phyloP scores from a whole-genome alignment of 2,797 vertebrate species.

The Huso huso region DNA sequence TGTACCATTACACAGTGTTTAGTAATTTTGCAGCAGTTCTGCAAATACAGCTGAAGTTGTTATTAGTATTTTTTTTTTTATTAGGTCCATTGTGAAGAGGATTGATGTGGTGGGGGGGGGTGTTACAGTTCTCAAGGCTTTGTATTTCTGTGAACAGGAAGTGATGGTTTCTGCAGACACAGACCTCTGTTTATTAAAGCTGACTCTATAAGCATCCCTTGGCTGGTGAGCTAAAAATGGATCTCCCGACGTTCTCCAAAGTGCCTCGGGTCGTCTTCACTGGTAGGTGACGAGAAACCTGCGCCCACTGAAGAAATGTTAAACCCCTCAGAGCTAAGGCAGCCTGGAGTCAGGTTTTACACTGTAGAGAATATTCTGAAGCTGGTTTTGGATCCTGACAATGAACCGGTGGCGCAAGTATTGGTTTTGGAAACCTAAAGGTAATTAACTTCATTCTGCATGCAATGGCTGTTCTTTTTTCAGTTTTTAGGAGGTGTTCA shows the following conservation, averaged over 20 bases:
- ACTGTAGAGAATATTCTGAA: neutral
- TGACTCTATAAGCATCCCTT: neutral
- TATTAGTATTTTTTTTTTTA: too few species aligned
- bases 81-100: too few species aligned
- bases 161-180: neutral
- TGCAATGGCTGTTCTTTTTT: too few species aligned
- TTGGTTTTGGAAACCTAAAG: slow-evolving; percentile 64
- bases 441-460: slow-evolving; percentile 35
- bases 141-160: slow-evolving; percentile 1
- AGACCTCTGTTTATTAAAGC: neutral
- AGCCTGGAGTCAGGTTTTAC: neutral
- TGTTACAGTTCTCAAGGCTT: neutral
- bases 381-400: slow-evolving; percentile 29
- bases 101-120: neutral
- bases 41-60: too few species aligned
- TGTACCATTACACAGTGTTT: too few species aligned
- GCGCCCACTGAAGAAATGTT: neutral
- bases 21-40: too few species aligned
- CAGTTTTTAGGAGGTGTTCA: too few species aligned
- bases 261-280: slow-evolving; percentile 29
- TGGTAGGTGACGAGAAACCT: slow-evolving; percentile 39
- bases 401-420: slow-evolving; percentile 64
- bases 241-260: slow-evolving; percentile 31
- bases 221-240: slow-evolving; percentile 32
- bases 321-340: neutral